Evolutionary conservation across 2,888 invertebrate genomes (phyloP).

Genomic region (Tenodera sinensis): DNA sequence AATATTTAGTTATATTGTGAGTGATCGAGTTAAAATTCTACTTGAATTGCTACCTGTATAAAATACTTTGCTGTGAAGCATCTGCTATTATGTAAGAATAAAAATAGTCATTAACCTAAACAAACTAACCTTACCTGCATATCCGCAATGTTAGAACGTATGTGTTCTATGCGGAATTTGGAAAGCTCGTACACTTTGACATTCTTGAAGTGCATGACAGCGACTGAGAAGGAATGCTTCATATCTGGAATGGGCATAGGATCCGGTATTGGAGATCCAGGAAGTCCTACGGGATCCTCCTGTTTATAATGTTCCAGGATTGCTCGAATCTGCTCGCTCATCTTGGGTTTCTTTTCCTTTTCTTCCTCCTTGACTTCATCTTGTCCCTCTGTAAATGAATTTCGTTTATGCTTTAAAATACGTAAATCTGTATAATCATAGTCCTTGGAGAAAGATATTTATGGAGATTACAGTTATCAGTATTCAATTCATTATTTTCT

Average conservation of each 20-base stretch:
- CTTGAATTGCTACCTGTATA: too few species aligned
- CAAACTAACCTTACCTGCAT: conserved; percentile 60
- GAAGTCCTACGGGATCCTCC: conserved; percentile 75
- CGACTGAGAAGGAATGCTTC: conserved; percentile 65
- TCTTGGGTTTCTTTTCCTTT: conserved; percentile 57
- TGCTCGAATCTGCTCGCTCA: conserved; percentile 66
- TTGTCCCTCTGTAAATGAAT: neutral
- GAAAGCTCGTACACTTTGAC: conserved; percentile 71
- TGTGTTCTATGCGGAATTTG: conserved; percentile 69
- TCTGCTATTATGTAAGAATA: neutral
- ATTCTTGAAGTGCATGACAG: conserved; percentile 66
- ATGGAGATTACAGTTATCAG: too few species aligned
- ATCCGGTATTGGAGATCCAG: conserved; percentile 73
- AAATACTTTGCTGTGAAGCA: too few species aligned
- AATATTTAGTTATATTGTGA: too few species aligned
- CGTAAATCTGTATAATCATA: too few species aligned
- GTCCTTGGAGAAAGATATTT: neutral
- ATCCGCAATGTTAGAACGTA: conserved; percentile 67
- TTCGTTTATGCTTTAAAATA: neutral
- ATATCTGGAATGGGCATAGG: conserved; percentile 76
- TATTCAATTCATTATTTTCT: too few species aligned
- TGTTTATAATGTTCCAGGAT: conserved; percentile 77
- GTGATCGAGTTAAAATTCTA: too few species aligned
- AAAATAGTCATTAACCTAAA: neutral
- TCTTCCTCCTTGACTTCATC: neutral